Evolutionary conservation across 2,113 vertebrate species (phyloP), one percentile per base, ranked within the genome.

Genomic region (Chloropsis hardwickii): DNA sequence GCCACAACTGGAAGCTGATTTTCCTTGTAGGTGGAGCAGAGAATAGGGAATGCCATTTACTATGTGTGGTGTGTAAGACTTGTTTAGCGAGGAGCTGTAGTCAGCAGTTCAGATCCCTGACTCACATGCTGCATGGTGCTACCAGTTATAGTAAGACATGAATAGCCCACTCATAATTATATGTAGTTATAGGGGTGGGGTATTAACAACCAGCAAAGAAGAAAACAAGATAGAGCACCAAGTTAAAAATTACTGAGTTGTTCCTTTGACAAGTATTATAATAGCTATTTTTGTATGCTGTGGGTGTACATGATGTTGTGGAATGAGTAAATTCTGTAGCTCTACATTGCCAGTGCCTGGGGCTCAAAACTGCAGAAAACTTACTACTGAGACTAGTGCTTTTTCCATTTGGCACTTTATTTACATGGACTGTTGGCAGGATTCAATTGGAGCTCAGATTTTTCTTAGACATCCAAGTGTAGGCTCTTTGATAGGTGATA

Each of bases 251-350:
- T 87, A 79, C 74, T 87, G 70, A 90, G 90, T 81, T 95, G 67
- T 93, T 97, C 85, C 81, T 90, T 96, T 93, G 90, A 89, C 82
- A 95, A 94, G 86, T 83, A 95, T 88, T 94, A 56, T 70, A 92
- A 93, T 80, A 87, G 61, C 73, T 95, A 72, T 95, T 95, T 95
- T 90, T 93, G 39, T 72, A 60, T 88, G 11, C 73, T 92, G 89
- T 97, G 95, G 93, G 90, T 92, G 95, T 92, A 72, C 53, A 5
- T 80, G 81, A 57, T 95, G 86, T 20, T 95, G 74, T 73, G 82
- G 78, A 91, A 90, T 94, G 88, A 95, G 72, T 90, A 90, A 82
- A 88, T 93, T 83, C 85, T 78, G 56, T 86, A 96, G 86, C 64
- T 92, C 53, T 83, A 21, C 28, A 2, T n/a, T 71, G 51, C 79